Evolutionary conservation across 2,113 vertebrate species (phyloP), one percentile per base, ranked within the genome.

Genomic region (Cephalophus harveyi): DNA sequence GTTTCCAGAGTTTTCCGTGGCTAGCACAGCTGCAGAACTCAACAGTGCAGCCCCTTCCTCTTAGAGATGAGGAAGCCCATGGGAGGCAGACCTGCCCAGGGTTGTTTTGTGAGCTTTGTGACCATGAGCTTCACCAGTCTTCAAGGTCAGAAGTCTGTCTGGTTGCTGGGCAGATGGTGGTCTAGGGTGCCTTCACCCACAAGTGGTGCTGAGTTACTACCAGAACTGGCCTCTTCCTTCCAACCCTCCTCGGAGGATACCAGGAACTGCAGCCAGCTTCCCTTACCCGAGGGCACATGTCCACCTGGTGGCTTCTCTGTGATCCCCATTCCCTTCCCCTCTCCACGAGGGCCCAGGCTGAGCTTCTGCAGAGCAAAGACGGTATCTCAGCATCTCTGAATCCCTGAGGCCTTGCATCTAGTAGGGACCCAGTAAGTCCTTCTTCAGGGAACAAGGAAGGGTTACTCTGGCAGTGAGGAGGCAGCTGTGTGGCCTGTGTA

Each of bases 401-500:
- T 67, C 36, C 40, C 21, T 1, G 43, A 36, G 64, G 52, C 25
- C 23, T 74, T 89, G 54, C 21, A n/a, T n/a, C 7, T 15, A 14
- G 17, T 36, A 62, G 50, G 67, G 33, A 30, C 48, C 60, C 2
- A 19, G 50, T 28, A 55, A 95, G 4, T n/a, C 46, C 87, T 84
- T n/a, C 46, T 85, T 85, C 4, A 19, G 74, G 87, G 36, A 43
- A 36, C 7, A 64, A 59, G 64, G 78, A 12, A 50, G 40, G 57
- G 15, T 40, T 76, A 33, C 78, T 48, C 33, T 54, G 19, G 13
- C 13, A 13, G 25, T 57, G 52, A 54, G 48, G 57, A 85, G 48
- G 40, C 6, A 12, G 5, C 36, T 1, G 0, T 13, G 19, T 40
- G 64, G 28, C 48, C 40, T 46, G 2, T 21, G n/a, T n/a, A 8